phyloP scores from a whole-genome alignment of 2,113 vertebrate genomes.

The Potamarius usumacintae region DNA sequence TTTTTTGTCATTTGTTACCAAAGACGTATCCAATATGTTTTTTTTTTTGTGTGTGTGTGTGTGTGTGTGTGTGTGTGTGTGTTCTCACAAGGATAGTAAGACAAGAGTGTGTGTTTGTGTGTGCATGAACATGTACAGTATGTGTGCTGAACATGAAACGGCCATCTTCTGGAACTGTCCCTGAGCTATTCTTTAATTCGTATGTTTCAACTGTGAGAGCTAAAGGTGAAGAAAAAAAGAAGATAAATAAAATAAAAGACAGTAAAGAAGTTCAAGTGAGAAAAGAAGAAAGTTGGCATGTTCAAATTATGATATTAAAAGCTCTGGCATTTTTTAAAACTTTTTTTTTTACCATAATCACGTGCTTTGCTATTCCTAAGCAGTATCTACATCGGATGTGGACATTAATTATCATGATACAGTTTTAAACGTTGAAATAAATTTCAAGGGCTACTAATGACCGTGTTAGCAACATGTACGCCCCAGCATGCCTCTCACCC shows the following conservation, averaged over 20 bases:
- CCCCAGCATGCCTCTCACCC: background rate
- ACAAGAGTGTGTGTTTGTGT: conserved; percentile 7
- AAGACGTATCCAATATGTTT: background rate
- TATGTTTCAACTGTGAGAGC: conserved; percentile 41
- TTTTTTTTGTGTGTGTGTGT: too few relatives aligned
- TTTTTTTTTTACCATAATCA: background rate
- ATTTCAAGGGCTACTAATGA: conserved; percentile 30
- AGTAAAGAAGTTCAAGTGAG: conserved; percentile 16
- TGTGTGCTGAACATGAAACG: conserved; percentile 37
- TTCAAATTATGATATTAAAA: background rate
- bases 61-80: too few relatives aligned
- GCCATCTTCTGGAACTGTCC: conserved; percentile 14
- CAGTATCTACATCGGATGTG: background rate
- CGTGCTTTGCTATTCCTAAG: background rate
- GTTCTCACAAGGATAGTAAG: background rate
- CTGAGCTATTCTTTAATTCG: conserved; percentile 32
- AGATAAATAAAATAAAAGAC: conserved; percentile 4
- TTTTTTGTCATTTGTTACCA: background rate
- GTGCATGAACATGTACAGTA: conserved; percentile 8
- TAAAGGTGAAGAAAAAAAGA: background rate
- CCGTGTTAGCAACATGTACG: background rate
- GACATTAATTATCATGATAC: conserved; percentile 24
- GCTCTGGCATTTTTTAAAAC: background rate
- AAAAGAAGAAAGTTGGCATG: conserved; percentile 8
- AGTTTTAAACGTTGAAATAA: conserved; percentile 27